phyloP scores from a whole-genome alignment of 2,113 vertebrate genomes.

The Salvelinus namaycush region DNA sequence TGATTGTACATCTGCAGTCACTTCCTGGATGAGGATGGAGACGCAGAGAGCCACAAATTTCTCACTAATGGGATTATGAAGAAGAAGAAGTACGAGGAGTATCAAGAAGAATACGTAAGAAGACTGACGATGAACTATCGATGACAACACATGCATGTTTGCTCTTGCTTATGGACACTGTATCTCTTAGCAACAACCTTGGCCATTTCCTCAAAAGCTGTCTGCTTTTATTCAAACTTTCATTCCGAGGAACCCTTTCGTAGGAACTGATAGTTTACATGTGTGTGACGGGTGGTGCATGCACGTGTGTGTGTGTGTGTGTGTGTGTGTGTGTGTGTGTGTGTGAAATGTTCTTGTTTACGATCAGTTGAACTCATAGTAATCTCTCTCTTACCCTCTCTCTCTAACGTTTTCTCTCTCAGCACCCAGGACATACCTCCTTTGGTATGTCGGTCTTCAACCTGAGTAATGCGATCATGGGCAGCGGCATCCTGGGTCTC shows the following conservation, averaged over 20 bases:
- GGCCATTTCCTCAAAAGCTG: too few species aligned
- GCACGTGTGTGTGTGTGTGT: background rate
- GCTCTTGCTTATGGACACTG: background rate
- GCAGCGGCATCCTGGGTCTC: conserved; percentile 93
- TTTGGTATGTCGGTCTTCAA: conserved; percentile 97
- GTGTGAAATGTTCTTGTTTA: background rate
- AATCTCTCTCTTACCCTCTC: background rate
- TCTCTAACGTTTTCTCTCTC: conserved; percentile 30
- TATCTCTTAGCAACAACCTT: too few species aligned
- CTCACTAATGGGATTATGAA: conserved; percentile 86
- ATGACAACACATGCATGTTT: background rate
- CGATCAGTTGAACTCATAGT: background rate
- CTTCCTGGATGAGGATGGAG: conserved; percentile 81
- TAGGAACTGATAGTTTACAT: too few species aligned
- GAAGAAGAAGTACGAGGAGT: conserved; percentile 88
- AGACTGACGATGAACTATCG: background rate
- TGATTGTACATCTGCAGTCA: conserved; percentile 71
- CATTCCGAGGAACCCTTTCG: too few species aligned
- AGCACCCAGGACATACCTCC: conserved; percentile 89
- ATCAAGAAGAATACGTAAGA: conserved; percentile 92
- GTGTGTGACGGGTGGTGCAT: background rate
- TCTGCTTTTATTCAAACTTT: too few species aligned
- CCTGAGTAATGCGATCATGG: conserved; percentile 98
- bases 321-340: background rate
- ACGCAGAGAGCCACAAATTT: conserved; percentile 90